phyloP scores from a whole-genome alignment of 2,888 invertebrate species.

The Tillus elongatus region DNA sequence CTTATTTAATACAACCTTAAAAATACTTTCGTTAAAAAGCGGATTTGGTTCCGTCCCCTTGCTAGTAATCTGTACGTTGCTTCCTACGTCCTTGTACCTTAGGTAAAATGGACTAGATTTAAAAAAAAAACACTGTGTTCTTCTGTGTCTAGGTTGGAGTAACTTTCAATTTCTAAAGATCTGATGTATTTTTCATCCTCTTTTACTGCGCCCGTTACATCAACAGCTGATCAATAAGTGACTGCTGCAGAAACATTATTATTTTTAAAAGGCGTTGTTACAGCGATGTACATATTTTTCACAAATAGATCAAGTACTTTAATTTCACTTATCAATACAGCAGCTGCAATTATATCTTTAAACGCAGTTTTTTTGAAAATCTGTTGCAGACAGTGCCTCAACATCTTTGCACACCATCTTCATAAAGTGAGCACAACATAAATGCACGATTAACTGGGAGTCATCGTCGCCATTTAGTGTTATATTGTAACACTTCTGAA shows the following conservation, averaged over 20 bases:
- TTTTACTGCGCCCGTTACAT: no score
- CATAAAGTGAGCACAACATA: slow-evolving; percentile 12
- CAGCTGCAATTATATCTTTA: not conserved
- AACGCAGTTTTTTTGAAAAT: not conserved
- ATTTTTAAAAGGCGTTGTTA: not conserved
- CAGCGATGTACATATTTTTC: not conserved
- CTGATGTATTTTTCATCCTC: no score
- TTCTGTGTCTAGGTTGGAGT: not conserved
- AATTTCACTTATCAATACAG: not conserved
- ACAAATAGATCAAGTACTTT: slow-evolving; percentile 1
- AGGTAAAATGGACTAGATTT: slow-evolving; percentile 5
- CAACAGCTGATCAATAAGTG: not conserved
- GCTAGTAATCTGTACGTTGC: not conserved
- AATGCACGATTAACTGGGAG: slow-evolving; percentile 1
- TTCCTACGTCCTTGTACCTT: not conserved
- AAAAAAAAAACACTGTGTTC: not conserved
- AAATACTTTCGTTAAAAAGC: not conserved
- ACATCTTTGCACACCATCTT: slow-evolving; percentile 10
- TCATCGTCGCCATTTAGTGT: not conserved
- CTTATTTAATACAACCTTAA: slow-evolving; percentile 6
- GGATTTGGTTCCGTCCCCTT: not conserved
- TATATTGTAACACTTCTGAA: slow-evolving; percentile 9
- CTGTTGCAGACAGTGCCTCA: not conserved
- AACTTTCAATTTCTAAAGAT: no score
- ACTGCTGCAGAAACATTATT: not conserved